Conservation (phyloP, 2,888 invertebrate genomes). For the Encarsia formosa region DNA sequence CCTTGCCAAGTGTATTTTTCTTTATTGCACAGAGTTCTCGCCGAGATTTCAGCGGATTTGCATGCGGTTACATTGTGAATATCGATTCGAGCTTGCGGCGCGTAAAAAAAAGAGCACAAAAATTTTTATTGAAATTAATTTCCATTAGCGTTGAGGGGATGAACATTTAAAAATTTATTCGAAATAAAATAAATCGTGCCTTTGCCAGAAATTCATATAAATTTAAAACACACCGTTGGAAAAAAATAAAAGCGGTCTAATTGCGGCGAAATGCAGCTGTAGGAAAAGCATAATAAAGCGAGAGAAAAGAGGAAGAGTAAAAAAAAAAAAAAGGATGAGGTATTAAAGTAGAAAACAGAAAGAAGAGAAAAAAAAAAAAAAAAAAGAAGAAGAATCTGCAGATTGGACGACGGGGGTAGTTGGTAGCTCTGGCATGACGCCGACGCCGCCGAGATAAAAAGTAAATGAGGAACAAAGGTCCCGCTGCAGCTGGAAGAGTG, state of each 20-base stretch:
- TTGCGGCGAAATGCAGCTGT: too few relatives aligned
- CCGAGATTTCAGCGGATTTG: conserved; percentile 14
- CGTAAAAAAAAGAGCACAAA: too few relatives aligned
- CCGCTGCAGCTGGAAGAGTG: conserved; percentile 25
- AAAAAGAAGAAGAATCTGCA: conserved; percentile 17
- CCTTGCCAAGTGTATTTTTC: conserved; percentile 23
- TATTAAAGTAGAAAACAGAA: conserved; percentile 1
- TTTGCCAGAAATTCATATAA: too few relatives aligned
- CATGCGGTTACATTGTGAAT: conserved; percentile 14
- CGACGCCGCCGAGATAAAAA: conserved; percentile 44
- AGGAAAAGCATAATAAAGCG: conserved; percentile 4
- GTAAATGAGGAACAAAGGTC: conserved; percentile 50
- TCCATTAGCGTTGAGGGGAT: too few relatives aligned
- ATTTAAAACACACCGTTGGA: too few relatives aligned
- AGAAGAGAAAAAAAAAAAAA: conserved; percentile 14
- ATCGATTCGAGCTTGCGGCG: too few relatives aligned
- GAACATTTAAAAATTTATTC: too few relatives aligned
- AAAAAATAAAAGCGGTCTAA: too few relatives aligned
- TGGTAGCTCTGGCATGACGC: conserved; percentile 28
- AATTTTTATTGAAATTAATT: too few relatives aligned
- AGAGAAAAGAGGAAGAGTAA: conserved; percentile 20
- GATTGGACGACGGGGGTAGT: conserved; percentile 29
- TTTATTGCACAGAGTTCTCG: conserved; percentile 6
- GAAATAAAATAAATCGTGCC: too few relatives aligned
- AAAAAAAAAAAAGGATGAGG: conserved; percentile 16